Evolutionary conservation across 1,140 invertebrate genomes (phyloP), one percentile per base, ranked within the genome.

Genomic region (Cotesia vestalis): DNA sequence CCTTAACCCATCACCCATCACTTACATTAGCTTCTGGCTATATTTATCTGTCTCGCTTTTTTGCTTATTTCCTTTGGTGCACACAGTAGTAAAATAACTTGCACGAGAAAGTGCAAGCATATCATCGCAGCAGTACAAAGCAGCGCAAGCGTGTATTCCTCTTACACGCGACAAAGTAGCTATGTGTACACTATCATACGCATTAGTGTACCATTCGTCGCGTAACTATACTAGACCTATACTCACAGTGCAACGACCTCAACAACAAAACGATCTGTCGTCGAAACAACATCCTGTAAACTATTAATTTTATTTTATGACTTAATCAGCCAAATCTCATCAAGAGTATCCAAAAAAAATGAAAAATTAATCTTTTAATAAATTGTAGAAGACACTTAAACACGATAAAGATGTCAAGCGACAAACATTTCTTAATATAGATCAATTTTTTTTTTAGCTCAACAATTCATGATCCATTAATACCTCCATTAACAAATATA

Each of bases 171-270:
- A 75, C 74, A 73, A 75, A 66, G 66, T 67, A 69, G 6, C 40
- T 46, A 46, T 46, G 40, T 46, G 40, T 46, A 75, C 69, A 46
- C 40, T 72, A 71, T 20, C n/a, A 20, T 71, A 75, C 74, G 74
- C 74, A 75, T 75, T 67, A 71, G 71, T 75, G 71, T 75, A 75
- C 74, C 74, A 75, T 75, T 71, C 74, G 74, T 75, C 74, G 74
- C 70, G 67, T 72, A 75, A 75, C 74, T 75, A 72, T 66, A 46
- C 40, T 46, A 46, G 40, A 46, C 40, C 40, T 46, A 46, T 11
- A 46, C 40, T 46, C 11, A 67, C 71, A 71, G 74, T 72, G 74
- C 74, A 75, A 75, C 74, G 74, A 75, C 74, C 74, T 72, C 74
- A 59, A 55, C 70, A 53, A 38, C 35, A 46, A 46, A 46, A 46